These are phyloP conservation scores for Bambusicola thoracicus DNA, from an alignment of 2,113 vertebrate genomes.

Conservation along the genomic window DNA sequence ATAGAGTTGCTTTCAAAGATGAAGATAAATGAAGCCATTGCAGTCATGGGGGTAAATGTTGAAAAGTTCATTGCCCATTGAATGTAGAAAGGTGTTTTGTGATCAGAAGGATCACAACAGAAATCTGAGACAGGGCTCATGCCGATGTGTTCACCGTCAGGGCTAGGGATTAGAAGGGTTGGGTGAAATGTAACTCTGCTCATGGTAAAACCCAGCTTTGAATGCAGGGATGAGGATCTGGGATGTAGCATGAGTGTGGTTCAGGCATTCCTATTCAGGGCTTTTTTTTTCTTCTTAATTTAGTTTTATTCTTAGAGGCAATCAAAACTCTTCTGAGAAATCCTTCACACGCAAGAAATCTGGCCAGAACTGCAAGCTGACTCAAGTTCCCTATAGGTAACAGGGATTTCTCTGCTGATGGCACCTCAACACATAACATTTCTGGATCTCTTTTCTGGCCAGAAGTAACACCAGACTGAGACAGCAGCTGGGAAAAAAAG, in stretches of 20 bases:
- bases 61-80: slow-evolving; percentile 49
- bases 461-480: slow-evolving; percentile 12
- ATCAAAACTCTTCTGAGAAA: not conserved
- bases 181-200: not conserved
- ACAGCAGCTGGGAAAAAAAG: not conserved
- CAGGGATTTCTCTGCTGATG: not conserved
- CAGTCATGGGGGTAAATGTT: slow-evolving; percentile 31
- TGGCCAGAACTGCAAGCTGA: not conserved
- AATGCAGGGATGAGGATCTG: not conserved
- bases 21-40: slow-evolving; percentile 69
- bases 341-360: not conserved
- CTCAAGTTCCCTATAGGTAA: not conserved
- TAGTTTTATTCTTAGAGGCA: not conserved
- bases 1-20: slow-evolving; percentile 64
- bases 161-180: not conserved
- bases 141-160: not conserved
- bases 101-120: slow-evolving; percentile 3
- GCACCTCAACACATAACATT: not conserved
- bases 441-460: slow-evolving; percentile 21
- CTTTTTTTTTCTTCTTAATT: not conserved
- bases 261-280: not conserved
- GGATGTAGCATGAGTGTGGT: not conserved
- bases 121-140: not conserved
- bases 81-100: not conserved
- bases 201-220: not conserved